Evolutionary conservation across 2,888 invertebrate genomes (phyloP).

Genomic region (Meteorus colon): DNA sequence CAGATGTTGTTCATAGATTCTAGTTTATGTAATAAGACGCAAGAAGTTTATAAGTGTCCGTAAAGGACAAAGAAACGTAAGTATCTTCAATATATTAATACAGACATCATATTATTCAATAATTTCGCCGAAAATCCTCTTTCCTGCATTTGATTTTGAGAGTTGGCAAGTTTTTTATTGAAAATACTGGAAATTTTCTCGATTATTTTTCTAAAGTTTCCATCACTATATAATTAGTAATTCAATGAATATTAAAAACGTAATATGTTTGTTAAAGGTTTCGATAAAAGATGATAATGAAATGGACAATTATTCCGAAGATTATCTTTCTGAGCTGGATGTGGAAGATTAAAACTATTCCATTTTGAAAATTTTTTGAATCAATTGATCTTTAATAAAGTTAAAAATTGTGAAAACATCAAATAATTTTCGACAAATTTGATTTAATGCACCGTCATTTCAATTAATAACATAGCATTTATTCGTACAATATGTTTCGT

Average conservation of each 20-base stretch:
- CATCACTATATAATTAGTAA: too few species aligned
- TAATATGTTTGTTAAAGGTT: constrained; percentile 63
- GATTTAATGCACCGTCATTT: background rate
- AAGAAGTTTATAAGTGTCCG: constrained; percentile 62
- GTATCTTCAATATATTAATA: constrained; percentile 46
- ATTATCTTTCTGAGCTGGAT: constrained; percentile 59
- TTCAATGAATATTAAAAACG: constrained; percentile 23
- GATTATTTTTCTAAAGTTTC: too few species aligned
- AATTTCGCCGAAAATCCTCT: too few species aligned
- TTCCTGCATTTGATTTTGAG: too few species aligned
- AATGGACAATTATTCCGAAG: constrained; percentile 53
- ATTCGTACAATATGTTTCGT: background rate
- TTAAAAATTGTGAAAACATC: background rate
- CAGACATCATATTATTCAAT: too few species aligned
- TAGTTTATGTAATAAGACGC: constrained; percentile 62
- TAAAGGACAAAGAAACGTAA: constrained; percentile 58
- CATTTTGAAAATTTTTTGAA: constrained; percentile 39
- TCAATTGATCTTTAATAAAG: constrained; percentile 7
- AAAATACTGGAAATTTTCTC: too few species aligned
- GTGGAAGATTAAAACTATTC: constrained; percentile 52
- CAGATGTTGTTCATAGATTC: constrained; percentile 62
- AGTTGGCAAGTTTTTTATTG: too few species aligned
- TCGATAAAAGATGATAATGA: constrained; percentile 55
- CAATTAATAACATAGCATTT: background rate
- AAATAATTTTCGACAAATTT: background rate